phyloP scores from a whole-genome alignment of 1,140 invertebrate species.

The Drosophila sproati region DNA sequence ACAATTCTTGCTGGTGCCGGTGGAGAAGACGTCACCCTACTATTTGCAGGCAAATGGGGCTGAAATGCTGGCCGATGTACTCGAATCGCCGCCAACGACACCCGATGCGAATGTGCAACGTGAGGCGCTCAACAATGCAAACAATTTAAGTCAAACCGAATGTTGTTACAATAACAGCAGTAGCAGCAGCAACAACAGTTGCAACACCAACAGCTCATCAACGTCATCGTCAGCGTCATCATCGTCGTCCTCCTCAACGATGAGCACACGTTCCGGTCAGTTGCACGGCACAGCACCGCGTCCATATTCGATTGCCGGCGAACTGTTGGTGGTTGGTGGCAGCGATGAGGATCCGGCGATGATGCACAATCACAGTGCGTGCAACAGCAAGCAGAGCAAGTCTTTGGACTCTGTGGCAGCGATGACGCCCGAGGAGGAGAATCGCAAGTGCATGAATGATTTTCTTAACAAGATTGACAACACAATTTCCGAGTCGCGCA shows the following conservation, averaged over 20 bases:
- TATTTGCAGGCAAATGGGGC: conserved; percentile 84
- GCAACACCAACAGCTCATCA: conserved; percentile 66
- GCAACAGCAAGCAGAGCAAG: conserved; percentile 80
- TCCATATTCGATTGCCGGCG: conserved; percentile 86
- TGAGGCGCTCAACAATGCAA: conserved; percentile 67
- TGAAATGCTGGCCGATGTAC: conserved; percentile 55
- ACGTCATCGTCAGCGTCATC: conserved; percentile 49
- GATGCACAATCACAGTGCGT: conserved; percentile 60
- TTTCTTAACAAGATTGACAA: conserved; percentile 95
- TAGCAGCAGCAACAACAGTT: conserved; percentile 65
- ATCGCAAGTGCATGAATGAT: conserved; percentile 89
- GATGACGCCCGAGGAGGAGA: conserved; percentile 88
- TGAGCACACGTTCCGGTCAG: conserved; percentile 46
- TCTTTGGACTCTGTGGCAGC: conserved; percentile 84
- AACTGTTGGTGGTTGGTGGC: conserved; percentile 60
- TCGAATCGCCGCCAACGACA: conserved; percentile 63
- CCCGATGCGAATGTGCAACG: conserved; percentile 69
- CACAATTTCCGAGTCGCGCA: conserved; percentile 93
- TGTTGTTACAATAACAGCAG: conserved; percentile 67
- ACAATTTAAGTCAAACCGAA: conserved; percentile 56
- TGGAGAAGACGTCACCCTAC: conserved; percentile 87
- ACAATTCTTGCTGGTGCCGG: conserved; percentile 92
- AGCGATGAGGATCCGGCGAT: conserved; percentile 66
- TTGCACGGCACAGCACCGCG: conserved; percentile 50
- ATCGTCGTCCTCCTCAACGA: conserved; percentile 36